Evolutionary conservation across 2,797 vertebrate genomes (phyloP).

Genomic region (Poecilia picta): DNA sequence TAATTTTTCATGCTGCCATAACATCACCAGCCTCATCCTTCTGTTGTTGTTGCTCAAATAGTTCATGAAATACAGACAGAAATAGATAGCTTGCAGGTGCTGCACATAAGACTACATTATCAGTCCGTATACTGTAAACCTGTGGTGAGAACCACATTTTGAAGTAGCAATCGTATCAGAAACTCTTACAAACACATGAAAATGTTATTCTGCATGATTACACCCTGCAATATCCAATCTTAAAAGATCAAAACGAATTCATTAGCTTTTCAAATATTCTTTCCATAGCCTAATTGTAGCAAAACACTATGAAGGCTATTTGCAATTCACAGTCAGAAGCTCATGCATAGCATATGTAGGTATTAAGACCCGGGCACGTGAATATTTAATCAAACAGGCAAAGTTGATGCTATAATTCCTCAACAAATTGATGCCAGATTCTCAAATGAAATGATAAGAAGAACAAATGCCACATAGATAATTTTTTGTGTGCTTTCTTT

Average conservation of each 20-base stretch:
- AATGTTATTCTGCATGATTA: constrained; percentile 7
- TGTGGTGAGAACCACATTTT: not conserved
- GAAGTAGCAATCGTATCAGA: constrained; percentile 1
- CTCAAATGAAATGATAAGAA: not conserved
- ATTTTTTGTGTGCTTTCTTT: not conserved
- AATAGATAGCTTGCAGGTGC: not conserved
- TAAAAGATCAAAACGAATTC: constrained; percentile 32
- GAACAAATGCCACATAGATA: constrained; percentile 1
- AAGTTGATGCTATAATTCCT: constrained; percentile 18
- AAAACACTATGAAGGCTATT: constrained; percentile 33
- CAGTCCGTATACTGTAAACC: not conserved
- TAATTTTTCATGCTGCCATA: not conserved
- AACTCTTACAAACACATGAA: constrained; percentile 2
- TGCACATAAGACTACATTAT: not conserved
- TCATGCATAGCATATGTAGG: constrained; percentile 6
- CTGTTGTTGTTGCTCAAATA: not conserved
- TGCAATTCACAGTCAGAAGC: constrained; percentile 33
- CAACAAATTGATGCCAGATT: constrained; percentile 28
- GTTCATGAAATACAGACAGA: not conserved
- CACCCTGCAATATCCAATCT: constrained; percentile 14
- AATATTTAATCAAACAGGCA: constrained; percentile 30
- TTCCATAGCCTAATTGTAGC: constrained; percentile 39
- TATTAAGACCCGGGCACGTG: constrained; percentile 2
- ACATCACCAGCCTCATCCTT: not conserved
- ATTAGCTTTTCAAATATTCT: constrained; percentile 26